Base-by-base conservation (phyloP, 2,888 invertebrate genomes). In the Villa cingulata region DNA sequence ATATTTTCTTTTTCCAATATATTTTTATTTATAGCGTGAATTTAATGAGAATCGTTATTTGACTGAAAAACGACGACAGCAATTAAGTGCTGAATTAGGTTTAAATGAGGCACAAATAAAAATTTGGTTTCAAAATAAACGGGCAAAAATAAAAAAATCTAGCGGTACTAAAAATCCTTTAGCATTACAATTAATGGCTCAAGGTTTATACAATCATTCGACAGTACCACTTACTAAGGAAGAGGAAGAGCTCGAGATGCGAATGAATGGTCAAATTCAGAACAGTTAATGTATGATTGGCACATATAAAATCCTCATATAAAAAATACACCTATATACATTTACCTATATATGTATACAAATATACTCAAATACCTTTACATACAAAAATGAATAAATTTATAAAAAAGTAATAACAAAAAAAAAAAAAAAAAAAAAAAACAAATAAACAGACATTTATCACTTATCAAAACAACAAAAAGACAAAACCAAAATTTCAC, bases 81-180 rank as follows among this genome's bases (percentile, higher is more conserved):
- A 88, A 55, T 72, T 96, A 52, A 92, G 94, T n/a, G 76, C 82
- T 5, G 92, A 94, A 61, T 73, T 96, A 50, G 87, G 89, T 1
- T 74, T 96, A 51, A 94, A 95, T 59, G 96, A 97, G 68, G 91
- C 92, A 0, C 96, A 96, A 72, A 96, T 91, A 65, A 94, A 94
- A 74, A 92, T 94, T 67, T 94, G 91, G 92, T 91, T 92, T 73
- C 90, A 95, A 74, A 94, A 95, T 72, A 94, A 95, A 67, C 76
- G 95, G 16, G 96, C 96, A 53, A 95, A 95, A 72, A 85, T 94
- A 67, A 96, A 96, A 75, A 95, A 95, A 65, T 78, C 88, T 0
- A 80, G 80, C 0, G 90, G 90, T 0, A 82, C 84, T 56, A 81
- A 86, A 61, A 87, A 90, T 68, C 84, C 87, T 0, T 71, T 94